Conservation (phyloP, 1,140 invertebrate genomes). For the Drosophila busckii region DNA sequence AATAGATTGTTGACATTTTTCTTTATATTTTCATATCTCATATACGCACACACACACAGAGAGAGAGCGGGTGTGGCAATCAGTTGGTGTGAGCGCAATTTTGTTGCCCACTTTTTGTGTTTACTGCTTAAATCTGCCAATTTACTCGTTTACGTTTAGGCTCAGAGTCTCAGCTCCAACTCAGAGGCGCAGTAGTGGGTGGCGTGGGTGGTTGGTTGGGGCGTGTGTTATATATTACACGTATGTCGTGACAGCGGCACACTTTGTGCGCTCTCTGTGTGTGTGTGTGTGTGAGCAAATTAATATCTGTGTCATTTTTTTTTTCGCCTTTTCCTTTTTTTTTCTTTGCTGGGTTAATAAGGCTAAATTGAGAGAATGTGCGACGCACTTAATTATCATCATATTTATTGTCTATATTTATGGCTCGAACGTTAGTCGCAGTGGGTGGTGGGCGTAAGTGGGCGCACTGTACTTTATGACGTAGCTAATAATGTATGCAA, state of each 20-base stretch:
- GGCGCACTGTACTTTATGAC: too few species aligned
- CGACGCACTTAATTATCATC: constrained; percentile 75
- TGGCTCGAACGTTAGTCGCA: too few species aligned
- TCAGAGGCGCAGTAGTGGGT: neutral
- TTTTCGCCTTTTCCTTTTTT: neutral
- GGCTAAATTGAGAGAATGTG: constrained; percentile 74
- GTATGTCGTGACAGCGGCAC: constrained; percentile 39
- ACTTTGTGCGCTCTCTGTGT: constrained; percentile 26
- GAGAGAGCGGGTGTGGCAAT: constrained; percentile 5
- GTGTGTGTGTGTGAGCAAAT: constrained; percentile 43
- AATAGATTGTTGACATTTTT: constrained; percentile 75
- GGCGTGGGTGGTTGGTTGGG: neutral
- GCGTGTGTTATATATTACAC: constrained; percentile 2
- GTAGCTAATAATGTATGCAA: constrained; percentile 38
- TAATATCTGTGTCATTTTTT: constrained; percentile 72
- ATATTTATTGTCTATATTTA: constrained; percentile 66
- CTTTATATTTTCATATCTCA: constrained; percentile 63
- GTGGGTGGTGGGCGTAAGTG: too few species aligned
- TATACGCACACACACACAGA: constrained; percentile 21
- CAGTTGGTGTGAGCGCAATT: constrained; percentile 49
- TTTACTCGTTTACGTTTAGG: constrained; percentile 76
- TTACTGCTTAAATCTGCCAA: constrained; percentile 76
- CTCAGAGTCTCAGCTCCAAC: constrained; percentile 30
- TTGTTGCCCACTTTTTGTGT: constrained; percentile 69
- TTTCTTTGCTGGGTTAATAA: constrained; percentile 65